Base-by-base conservation (phyloP, 2,797 vertebrate species). In the Sphaeramia orbicularis region DNA sequence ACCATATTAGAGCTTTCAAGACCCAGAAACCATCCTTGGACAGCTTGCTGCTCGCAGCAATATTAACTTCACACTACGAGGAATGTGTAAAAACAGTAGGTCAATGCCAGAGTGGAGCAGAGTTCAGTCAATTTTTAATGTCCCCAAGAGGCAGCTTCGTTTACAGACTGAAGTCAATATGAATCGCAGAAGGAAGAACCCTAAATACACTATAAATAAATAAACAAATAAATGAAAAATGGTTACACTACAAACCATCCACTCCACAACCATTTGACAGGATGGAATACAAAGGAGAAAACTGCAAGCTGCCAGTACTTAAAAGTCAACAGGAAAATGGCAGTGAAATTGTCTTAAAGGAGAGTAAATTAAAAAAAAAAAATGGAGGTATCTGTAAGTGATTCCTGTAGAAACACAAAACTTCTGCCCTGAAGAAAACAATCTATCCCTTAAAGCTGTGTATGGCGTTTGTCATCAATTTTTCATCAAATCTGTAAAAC, bases 31-130 rank as follows among this genome's bases (percentile, higher is more conserved):
- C 13, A 36, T 65, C 41, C 40, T 55, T 60, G 21, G 65, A 80
- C 86, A 88, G 82, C 80, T 82, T 85, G 71, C n/a, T 62, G 80
- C 81, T 75, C 12, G 10, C 27, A 76, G 75, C 80, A 40, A 69
- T 71, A 57, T 72, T 11, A 73, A 62, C 37, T 38, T 59, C 9
- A 52, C 35, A 43, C 42, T 48, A 61, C 73, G 53, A 69, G 6
- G 35, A 38, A 73, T 36, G 38, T 65, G 58, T 51, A 7, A 73
- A 47, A 56, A 67, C 71, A 81, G 45, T 45, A 48, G 64, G 55
- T 45, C 69, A 37, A 32, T 43, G 51, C 53, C 10, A 55, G 49
- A 56, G 51, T 68, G 43, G n/a, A 70, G 37, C 0, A 32, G 18
- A 68, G 30, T 10, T 30, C n/a, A 65, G 15, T 81, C 11, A 42